Evolutionary conservation across 2,888 invertebrate species (phyloP).

Genomic region (Cosmorhoe ocellata): DNA sequence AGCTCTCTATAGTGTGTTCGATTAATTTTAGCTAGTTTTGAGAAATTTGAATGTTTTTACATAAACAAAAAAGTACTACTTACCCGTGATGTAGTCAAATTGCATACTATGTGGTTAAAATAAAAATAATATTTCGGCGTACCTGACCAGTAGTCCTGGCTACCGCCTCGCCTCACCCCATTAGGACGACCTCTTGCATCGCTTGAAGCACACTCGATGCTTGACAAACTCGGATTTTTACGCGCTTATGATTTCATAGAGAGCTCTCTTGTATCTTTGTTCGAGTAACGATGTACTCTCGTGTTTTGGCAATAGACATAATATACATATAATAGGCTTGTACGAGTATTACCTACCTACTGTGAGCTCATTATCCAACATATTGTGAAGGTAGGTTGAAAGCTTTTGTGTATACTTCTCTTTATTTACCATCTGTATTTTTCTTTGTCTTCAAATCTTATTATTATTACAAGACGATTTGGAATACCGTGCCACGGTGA

Average conservation of each 20-base stretch:
- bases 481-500: too few relatives aligned
- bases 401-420: constrained; percentile 2
- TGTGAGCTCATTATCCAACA: constrained; percentile 22
- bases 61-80: too few relatives aligned
- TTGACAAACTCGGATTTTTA: constrained; percentile 64
- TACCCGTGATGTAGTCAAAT: too few relatives aligned
- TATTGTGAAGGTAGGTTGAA: constrained; percentile 5
- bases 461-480: too few relatives aligned
- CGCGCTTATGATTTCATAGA: constrained; percentile 57
- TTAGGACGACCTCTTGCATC: constrained; percentile 59
- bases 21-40: too few relatives aligned
- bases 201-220: constrained; percentile 57
- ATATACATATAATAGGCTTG: constrained; percentile 35
- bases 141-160: constrained; percentile 30
- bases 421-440: not conserved
- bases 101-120: too few relatives aligned
- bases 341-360: too few relatives aligned
- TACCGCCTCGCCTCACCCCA: constrained; percentile 48
- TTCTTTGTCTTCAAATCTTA: too few relatives aligned
- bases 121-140: not conserved
- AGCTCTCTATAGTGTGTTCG: too few relatives aligned
- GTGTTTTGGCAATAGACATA: constrained; percentile 19
- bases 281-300: constrained; percentile 9
- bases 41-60: too few relatives aligned
- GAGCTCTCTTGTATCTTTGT: constrained; percentile 29